Conservation (phyloP, 2,888 invertebrate species). For the Leptopterna dolabrata region DNA sequence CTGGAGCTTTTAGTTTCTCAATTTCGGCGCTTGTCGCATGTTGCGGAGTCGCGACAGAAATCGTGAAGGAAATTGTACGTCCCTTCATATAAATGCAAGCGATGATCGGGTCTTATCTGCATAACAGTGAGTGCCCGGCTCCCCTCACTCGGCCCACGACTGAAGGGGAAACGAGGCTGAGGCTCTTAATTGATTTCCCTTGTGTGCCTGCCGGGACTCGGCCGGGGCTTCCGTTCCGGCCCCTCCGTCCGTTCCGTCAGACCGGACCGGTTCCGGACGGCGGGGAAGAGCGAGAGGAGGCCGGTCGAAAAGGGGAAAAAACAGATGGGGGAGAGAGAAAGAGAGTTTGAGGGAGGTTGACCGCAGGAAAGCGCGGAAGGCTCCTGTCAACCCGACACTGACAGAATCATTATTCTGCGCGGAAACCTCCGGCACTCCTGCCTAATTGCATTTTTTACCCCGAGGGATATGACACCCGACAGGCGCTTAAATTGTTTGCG, state of each 20-base stretch:
- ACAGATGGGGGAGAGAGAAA: neutral
- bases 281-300: neutral
- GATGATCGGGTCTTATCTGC: no score
- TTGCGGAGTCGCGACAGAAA: no score
- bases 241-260: neutral
- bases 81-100: no score
- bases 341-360: neutral
- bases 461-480: conserved; percentile 53
- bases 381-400: conserved; percentile 46
- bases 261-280: neutral
- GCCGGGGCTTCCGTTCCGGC: neutral
- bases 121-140: no score
- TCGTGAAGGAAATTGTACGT: no score
- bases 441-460: conserved; percentile 56
- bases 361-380: conserved; percentile 1
- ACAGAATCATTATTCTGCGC: conserved; percentile 52
- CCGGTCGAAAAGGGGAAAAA: neutral
- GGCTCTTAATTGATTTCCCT: neutral
- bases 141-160: no score
- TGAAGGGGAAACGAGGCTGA: no score
- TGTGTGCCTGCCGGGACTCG: neutral
- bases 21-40: no score
- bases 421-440: conserved; percentile 43
- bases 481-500: conserved; percentile 55
- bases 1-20: no score